A percentile compares a stretch with the other conserved stretches of the same genome.
Conservation (phyloP, 2,888 invertebrate species). For the Xanthorhoe spadicearia region DNA sequence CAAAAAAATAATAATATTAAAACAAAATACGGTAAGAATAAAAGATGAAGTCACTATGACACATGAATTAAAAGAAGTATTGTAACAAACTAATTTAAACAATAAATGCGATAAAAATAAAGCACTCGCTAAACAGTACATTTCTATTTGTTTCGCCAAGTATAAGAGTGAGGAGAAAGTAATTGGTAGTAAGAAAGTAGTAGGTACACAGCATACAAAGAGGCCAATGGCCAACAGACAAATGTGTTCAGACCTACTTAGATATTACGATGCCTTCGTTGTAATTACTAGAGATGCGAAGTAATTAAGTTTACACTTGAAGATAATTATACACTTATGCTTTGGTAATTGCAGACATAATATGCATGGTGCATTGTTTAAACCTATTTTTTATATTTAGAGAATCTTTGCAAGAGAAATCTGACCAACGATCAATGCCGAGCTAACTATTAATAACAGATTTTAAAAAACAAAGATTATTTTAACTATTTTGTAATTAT, state of each 20-base stretch:
- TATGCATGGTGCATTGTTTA: neutral
- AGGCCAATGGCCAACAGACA: constrained; percentile 13
- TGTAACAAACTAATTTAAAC: neutral
- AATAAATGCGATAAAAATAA: neutral
- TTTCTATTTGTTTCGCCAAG: neutral
- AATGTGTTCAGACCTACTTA: constrained; percentile 11
- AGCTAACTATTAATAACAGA: no score
- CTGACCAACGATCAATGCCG: no score
- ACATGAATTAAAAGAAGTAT: no score
- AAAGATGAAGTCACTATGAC: neutral
- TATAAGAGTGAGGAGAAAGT: constrained; percentile 16
- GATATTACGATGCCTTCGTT: constrained; percentile 8
- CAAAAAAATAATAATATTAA: neutral
- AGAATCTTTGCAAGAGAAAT: no score
- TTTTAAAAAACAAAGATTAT: no score
- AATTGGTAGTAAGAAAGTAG: neutral
- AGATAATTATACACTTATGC: neutral
- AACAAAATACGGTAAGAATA: neutral
- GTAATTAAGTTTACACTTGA: neutral
- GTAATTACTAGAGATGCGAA: neutral
- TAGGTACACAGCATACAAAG: neutral
- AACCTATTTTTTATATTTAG: neutral
- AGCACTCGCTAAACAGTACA: neutral
- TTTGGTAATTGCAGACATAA: neutral
- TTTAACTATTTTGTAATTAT: neutral